Conservation (phyloP, 2,888 invertebrate species). For the Ormia ochracea region DNA sequence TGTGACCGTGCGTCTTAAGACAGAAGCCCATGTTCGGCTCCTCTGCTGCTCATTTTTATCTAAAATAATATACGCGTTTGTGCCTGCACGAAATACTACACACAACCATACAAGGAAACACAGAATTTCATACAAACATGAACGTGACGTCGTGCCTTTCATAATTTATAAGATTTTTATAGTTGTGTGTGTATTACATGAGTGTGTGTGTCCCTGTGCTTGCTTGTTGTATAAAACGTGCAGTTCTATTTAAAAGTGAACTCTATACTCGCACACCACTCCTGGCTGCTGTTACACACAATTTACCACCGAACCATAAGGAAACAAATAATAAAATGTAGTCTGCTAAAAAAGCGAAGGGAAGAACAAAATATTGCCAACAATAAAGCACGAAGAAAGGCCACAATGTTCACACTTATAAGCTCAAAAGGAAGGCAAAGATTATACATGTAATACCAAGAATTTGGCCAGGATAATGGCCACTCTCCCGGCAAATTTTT, state of each 20-base stretch:
- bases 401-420: slow-evolving; percentile 49
- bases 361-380: not conserved
- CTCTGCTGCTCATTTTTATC: not conserved
- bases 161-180: slow-evolving; percentile 59
- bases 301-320: slow-evolving; percentile 43
- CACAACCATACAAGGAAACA: not conserved
- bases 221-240: slow-evolving; percentile 5
- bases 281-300: not conserved
- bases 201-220: not conserved
- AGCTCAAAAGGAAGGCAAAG: slow-evolving; percentile 10
- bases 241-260: slow-evolving; percentile 3
- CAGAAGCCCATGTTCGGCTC: slow-evolving; percentile 1
- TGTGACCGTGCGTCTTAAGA: not conserved
- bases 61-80: not conserved
- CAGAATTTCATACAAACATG: slow-evolving; percentile 1
- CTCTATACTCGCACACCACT: not conserved
- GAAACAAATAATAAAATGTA: slow-evolving; percentile 47
- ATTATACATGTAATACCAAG: slow-evolving; percentile 48
- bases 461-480: slow-evolving; percentile 24
- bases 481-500: not conserved
- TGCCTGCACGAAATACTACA: too few relatives aligned
- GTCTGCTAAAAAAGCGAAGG: not conserved
- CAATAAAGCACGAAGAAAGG: slow-evolving; percentile 22
- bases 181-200: too few relatives aligned
- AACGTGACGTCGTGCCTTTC: slow-evolving; percentile 50